Conservation (phyloP, 2,888 invertebrate genomes). For the Trilocha varians region DNA sequence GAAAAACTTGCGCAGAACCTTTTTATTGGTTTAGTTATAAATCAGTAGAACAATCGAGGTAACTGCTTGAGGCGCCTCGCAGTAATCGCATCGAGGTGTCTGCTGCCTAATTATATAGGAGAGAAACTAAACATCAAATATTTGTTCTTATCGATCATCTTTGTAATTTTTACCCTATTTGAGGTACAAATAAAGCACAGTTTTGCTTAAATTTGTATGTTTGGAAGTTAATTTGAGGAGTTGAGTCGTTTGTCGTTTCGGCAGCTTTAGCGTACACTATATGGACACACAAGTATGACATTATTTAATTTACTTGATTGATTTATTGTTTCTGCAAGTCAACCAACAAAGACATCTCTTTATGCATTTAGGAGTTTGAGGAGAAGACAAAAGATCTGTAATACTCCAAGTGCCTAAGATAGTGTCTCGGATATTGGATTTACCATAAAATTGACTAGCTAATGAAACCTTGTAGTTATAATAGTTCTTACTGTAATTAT, state of each 20-base stretch:
- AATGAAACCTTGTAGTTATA: too few species aligned
- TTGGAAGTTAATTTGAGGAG: slow-evolving; percentile 30
- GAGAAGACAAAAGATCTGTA: too few species aligned
- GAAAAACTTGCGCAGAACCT: background rate
- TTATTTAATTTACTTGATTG: background rate
- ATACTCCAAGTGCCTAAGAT: too few species aligned
- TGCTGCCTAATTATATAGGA: slow-evolving; percentile 62
- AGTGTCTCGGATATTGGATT: too few species aligned
- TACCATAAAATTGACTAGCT: too few species aligned
- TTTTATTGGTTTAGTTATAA: background rate
- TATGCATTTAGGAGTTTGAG: too few species aligned
- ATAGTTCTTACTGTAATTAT: too few species aligned
- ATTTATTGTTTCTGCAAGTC: background rate
- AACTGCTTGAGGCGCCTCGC: slow-evolving; percentile 55
- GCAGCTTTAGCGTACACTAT: background rate
- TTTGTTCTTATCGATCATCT: slow-evolving; percentile 19
- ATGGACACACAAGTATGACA: background rate
- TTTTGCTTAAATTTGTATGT: slow-evolving; percentile 11
- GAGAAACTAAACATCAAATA: slow-evolving; percentile 30
- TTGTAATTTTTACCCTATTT: slow-evolving; percentile 22
- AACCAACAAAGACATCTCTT: too few species aligned
- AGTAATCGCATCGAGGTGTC: slow-evolving; percentile 62
- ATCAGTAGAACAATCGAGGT: slow-evolving; percentile 8
- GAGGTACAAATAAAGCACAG: slow-evolving; percentile 18
- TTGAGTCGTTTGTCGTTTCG: slow-evolving; percentile 7